A percentile compares a stretch with the other conserved stretches of the same genome.
Evolutionary conservation across 2,113 vertebrate genomes (phyloP).

Genomic region (Chloropsis hardwickii): DNA sequence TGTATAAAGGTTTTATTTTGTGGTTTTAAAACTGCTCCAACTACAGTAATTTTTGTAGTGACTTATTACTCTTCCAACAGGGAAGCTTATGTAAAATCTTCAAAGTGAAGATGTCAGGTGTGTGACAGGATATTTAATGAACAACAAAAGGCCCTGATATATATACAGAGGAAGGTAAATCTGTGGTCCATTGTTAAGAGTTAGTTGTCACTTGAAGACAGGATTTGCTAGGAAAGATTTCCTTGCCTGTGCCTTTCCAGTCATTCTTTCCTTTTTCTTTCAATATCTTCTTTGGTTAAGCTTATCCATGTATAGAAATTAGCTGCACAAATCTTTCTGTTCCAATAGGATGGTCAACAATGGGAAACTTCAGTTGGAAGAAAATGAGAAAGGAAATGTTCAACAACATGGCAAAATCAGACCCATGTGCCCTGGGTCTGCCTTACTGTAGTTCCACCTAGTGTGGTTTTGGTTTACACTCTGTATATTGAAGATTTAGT

Average conservation of each 20-base stretch:
- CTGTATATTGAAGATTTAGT: background rate
- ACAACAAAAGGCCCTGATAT: background rate
- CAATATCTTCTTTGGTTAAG: background rate
- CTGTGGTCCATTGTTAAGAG: background rate
- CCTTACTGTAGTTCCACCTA: background rate
- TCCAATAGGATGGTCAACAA: background rate
- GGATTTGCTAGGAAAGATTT: background rate
- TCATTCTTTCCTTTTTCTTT: background rate
- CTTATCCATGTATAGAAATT: background rate
- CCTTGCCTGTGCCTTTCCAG: background rate
- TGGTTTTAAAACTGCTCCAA: background rate
- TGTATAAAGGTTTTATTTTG: background rate
- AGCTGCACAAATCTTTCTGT: background rate
- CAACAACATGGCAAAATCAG: background rate
- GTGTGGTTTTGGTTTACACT: fast-evolving
- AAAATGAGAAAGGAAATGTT: background rate
- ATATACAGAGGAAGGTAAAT: background rate
- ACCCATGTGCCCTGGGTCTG: background rate
- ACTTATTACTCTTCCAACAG: background rate
- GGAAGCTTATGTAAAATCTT: background rate
- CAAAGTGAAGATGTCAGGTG: background rate
- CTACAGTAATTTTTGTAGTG: background rate
- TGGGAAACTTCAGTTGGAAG: background rate
- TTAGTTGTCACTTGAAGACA: background rate
- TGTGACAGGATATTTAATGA: background rate